Conservation (phyloP, 2,797 vertebrate species). For the Botia kubotai region DNA sequence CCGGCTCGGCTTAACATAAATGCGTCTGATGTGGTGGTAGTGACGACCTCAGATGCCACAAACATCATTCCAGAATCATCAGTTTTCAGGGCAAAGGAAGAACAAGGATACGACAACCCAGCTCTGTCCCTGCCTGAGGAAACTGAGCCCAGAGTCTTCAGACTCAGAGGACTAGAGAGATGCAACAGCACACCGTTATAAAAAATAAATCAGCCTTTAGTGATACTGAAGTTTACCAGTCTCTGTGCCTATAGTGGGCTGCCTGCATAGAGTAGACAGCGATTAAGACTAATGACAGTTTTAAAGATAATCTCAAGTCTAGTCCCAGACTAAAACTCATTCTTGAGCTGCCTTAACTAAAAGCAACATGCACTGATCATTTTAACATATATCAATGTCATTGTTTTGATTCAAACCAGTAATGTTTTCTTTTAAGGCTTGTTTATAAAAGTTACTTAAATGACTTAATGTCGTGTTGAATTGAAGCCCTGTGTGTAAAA, state of each 20-base stretch:
- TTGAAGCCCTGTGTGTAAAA: too few relatives aligned
- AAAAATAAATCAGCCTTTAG: background rate
- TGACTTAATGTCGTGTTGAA: too few relatives aligned
- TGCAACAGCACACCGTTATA: conserved; percentile 86
- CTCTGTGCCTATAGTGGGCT: background rate
- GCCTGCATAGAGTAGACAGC: background rate
- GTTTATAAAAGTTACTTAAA: too few relatives aligned
- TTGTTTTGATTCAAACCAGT: too few relatives aligned
- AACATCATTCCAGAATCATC: conserved; percentile 34
- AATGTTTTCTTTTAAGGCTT: too few relatives aligned
- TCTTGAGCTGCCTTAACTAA: too few relatives aligned
- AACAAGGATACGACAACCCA: conserved; percentile 76
- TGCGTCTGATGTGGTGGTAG: conserved; percentile 56
- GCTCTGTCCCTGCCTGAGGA: conserved; percentile 80
- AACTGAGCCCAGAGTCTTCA: conserved; percentile 68
- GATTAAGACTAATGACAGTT: background rate
- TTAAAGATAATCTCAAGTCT: background rate
- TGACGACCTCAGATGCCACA: conserved; percentile 46
- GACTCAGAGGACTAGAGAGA: conserved; percentile 73
- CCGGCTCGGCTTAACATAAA: conserved; percentile 43
- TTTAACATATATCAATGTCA: too few relatives aligned
- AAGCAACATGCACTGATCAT: too few relatives aligned
- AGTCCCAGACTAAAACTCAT: background rate
- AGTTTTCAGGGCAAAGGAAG: conserved; percentile 60
- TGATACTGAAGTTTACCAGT: background rate